Base-by-base conservation (phyloP, 2,888 invertebrate species). In the Sicus ferrugineus region DNA sequence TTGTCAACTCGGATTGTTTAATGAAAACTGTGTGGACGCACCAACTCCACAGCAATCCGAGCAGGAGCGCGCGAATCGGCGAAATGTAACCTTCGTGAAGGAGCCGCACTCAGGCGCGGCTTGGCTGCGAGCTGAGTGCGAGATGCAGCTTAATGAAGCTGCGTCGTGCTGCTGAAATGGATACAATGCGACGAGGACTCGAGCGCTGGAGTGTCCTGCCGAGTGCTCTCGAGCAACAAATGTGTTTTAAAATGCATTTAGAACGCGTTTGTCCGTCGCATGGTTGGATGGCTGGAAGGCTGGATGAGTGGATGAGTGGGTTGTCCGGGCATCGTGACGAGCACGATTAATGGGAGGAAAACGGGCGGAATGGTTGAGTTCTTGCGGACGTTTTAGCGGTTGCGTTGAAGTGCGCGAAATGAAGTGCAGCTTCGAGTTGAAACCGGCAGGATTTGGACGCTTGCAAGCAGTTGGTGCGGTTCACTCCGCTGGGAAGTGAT, bases 61-160 rank as follows among this genome's bases (percentile, higher is more conserved):
- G 54, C 26, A 38, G 48, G 48, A 42, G 52, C 64, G 69, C 73
- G 72, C 72, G 68, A 72, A 73, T 73, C 70, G 73, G 73, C 73
- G 74, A 75, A 76, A 75, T 76, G 74, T 74, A 74, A 75, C 75
- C 75, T 74, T 76, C 74, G 73, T 75, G 74, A 71, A 67, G 72
- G 62, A 63, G 48, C 52, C 34, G 56, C 69, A 64, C 67, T 67
- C 38, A 26, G 62, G n/a, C 21, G 50, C 48, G 9, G 31, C 54
- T 59, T 21, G 46, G 30, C 67, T 28, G 23, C n/a, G n/a, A 63
- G 28, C 65, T 26, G 7, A 19, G 59, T n/a, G 21, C 34, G 16
- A 21, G 31, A 23, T 9, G 67, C 30, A 48, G 21, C 67, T 67
- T 67, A 67, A 67, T 67, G 59, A 58, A 42, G 58, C 30, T 56